Evolutionary conservation across 2,797 vertebrate species (phyloP).

Genomic region (Pogonophryne albipinna): DNA sequence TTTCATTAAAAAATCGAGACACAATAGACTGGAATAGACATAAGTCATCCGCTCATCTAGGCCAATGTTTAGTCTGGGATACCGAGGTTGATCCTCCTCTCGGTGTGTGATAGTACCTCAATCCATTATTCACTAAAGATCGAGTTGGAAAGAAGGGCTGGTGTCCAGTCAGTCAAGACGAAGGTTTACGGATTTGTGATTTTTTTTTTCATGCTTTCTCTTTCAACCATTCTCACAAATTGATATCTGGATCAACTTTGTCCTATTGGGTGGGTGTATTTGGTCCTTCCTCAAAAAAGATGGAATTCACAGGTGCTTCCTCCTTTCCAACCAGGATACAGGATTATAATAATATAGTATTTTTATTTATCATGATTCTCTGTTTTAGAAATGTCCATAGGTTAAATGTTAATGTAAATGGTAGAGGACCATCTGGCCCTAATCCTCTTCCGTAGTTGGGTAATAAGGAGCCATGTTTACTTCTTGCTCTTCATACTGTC

Average conservation of each 20-base stretch:
- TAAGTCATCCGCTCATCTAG: constrained; percentile 76
- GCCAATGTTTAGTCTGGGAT: constrained; percentile 79
- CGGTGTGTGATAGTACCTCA: constrained; percentile 74
- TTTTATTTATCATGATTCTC: no score
- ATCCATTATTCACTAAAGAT: constrained; percentile 83
- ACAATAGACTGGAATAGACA: constrained; percentile 82
- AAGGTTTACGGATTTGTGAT: constrained; percentile 20
- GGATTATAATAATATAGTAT: no score
- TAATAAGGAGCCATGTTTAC: no score
- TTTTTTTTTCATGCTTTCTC: constrained; percentile 18
- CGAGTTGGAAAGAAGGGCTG: constrained; percentile 69
- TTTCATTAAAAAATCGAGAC: constrained; percentile 84
- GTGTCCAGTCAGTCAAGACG: constrained; percentile 34
- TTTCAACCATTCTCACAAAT: constrained; percentile 16
- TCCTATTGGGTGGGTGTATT: no score
- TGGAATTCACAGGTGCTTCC: no score
- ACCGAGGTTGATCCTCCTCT: constrained; percentile 58
- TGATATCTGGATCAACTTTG: not conserved
- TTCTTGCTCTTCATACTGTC: no score
- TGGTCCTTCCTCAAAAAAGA: no score
- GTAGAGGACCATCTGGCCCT: no score
- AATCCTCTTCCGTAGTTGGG: no score
- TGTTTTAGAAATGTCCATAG: no score
- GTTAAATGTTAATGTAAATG: no score
- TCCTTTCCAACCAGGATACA: no score